phyloP scores from a whole-genome alignment of 2,888 invertebrate genomes.

The Scaeva pyrastri region DNA sequence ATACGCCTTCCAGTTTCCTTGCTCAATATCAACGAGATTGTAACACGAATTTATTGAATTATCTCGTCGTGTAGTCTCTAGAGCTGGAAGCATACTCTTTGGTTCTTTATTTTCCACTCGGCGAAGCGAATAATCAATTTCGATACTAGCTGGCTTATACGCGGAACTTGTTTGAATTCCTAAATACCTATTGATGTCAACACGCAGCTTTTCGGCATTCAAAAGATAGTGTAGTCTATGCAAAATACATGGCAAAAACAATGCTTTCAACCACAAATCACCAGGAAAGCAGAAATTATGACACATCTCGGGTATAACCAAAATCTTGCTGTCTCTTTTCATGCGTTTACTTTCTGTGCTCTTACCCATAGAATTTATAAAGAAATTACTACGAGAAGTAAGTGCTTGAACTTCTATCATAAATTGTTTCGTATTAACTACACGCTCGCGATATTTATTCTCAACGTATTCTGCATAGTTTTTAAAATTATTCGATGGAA shows the following conservation, averaged over 20 bases:
- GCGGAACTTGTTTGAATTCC: conserved; percentile 75
- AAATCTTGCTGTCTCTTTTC: conserved; percentile 84
- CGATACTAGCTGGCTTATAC: conserved; percentile 80
- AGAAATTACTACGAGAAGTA: conserved; percentile 82
- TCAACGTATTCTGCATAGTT: conserved; percentile 91
- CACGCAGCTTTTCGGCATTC: conserved; percentile 82
- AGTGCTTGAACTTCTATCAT: conserved; percentile 90
- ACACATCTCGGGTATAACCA: conserved; percentile 95
- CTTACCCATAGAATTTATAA: conserved; percentile 79
- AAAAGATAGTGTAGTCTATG: conserved; percentile 86
- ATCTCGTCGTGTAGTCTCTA: conserved; percentile 77
- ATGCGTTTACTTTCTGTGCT: conserved; percentile 67
- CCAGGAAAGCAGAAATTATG: conserved; percentile 89
- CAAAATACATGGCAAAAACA: conserved; percentile 92
- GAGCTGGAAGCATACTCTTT: conserved; percentile 78
- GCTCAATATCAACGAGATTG: conserved; percentile 58
- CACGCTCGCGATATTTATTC: conserved; percentile 88
- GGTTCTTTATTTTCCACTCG: conserved; percentile 79
- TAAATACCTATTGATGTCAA: conserved; percentile 81
- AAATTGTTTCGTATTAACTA: conserved; percentile 87
- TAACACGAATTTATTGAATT: conserved; percentile 2
- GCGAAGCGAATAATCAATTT: conserved; percentile 80
- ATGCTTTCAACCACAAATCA: conserved; percentile 93
- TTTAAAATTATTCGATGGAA: conserved; percentile 86
- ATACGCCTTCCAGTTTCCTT: conserved; percentile 79